Percentiles rank a stretch among this genome's conserved stretches.
Evolutionary conservation across 2,888 invertebrate species (phyloP).

Genomic region (Pseudococcus longispinus): DNA sequence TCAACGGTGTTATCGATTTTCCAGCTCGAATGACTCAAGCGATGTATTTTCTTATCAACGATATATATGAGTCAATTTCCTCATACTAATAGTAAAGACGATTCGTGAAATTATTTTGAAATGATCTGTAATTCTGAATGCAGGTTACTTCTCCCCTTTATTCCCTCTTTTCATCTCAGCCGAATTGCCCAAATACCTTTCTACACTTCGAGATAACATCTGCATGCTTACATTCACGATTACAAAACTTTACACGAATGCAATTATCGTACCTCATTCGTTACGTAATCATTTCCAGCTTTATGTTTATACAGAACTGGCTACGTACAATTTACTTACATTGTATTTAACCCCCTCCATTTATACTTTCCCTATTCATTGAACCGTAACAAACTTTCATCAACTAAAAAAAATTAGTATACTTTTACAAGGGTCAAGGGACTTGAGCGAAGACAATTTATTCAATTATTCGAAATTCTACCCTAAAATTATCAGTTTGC

Average conservation of each 20-base stretch:
- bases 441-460: too few relatives aligned
- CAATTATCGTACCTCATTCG: not conserved
- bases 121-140: not conserved
- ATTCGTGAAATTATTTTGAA: not conserved
- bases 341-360: not conserved
- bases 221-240: not conserved
- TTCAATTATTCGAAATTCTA: not conserved
- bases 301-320: not conserved
- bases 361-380: not conserved
- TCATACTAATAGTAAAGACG: too few relatives aligned
- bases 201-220: not conserved
- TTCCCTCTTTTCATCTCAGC: not conserved
- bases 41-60: not conserved
- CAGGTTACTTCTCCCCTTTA: not conserved
- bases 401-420: not conserved
- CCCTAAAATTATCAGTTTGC: not conserved
- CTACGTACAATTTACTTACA: not conserved
- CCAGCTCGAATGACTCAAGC: not conserved
- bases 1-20: conserved; percentile 1
- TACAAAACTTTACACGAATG: not conserved
- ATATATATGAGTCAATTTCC: too few relatives aligned
- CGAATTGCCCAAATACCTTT: not conserved
- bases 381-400: not conserved
- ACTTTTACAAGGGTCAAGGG: not conserved
- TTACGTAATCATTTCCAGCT: not conserved